Evolutionary conservation across 2,113 vertebrate genomes (phyloP).

Genomic region (Silurus meridionalis): DNA sequence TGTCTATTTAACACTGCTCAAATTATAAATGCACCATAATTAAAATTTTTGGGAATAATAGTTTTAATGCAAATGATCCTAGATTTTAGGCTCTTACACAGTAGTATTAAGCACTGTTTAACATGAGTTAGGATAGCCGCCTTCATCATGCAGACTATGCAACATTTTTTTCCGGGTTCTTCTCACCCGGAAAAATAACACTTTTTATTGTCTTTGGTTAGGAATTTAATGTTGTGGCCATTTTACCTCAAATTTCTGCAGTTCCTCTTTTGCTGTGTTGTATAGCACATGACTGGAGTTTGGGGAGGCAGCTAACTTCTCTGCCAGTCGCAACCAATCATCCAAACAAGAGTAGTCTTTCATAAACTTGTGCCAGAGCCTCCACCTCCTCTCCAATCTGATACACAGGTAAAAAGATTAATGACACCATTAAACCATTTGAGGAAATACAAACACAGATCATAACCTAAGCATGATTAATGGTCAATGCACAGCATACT

Average conservation of each 20-base stretch:
- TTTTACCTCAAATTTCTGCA: slow-evolving; percentile 72
- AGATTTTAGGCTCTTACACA: not conserved
- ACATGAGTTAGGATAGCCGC: slow-evolving; percentile 4
- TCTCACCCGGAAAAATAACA: not conserved
- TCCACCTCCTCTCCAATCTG: slow-evolving; percentile 69
- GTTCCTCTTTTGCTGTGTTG: slow-evolving; percentile 61
- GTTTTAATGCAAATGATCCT: slow-evolving; percentile 14
- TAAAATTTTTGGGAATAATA: slow-evolving; percentile 45
- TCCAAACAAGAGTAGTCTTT: slow-evolving; percentile 67
- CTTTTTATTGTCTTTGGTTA: slow-evolving; percentile 4
- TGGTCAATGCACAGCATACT: not conserved
- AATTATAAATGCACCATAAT: not conserved
- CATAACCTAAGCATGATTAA: not conserved
- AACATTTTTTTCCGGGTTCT: not conserved
- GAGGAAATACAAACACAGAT: not conserved
- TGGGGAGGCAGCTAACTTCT: slow-evolving; percentile 53
- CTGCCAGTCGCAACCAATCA: slow-evolving; percentile 70
- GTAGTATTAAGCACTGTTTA: slow-evolving; percentile 16
- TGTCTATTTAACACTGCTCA: not conserved
- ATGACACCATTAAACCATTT: not conserved
- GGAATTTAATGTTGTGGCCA: not conserved
- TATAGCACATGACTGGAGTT: slow-evolving; percentile 58
- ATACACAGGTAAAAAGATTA: not conserved
- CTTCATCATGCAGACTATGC: not conserved
- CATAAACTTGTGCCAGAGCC: slow-evolving; percentile 72